Evolutionary conservation across 2,888 invertebrate genomes (phyloP), one percentile per base, ranked within the genome.

Genomic region (Mermis nigrescens): DNA sequence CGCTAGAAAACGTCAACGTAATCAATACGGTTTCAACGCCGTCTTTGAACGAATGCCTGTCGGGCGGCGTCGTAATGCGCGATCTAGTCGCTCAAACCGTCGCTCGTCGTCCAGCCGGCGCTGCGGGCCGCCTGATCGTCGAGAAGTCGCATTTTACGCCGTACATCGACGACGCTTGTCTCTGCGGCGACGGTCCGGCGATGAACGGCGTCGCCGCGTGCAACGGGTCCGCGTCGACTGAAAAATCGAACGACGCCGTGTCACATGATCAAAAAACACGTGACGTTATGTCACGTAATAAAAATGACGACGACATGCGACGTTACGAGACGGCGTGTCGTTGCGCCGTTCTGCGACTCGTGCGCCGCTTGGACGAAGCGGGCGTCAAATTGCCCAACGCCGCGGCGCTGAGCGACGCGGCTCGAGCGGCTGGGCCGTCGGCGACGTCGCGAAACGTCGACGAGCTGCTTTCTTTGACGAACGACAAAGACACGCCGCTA

Each of bases 71-170:
- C 3, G 74, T 74, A 63, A 73, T 77, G 57, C 70, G 73, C 58
- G 77, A 76, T 60, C 69, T 77, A 12, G 76, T 74, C 60, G 75
- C 76, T 1, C 74, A 76, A 59, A 72, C 74, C 26, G 77, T 76
- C 12, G 74, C 76, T 2, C 69, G 75, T 52, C 69, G 77, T 48
- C 65, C 69, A 56, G 65, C 69, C 55, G 72, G 72, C 57, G 69
- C 69, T 7, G 4, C 3, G 4, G 57, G 38, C 7, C 45, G 46
- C 4, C 71, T 73, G 15, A 64, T 67, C 2, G 62, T 73, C 31
- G 74, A 74, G 61, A 61, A 66, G 31, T 70, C 66, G 63, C 51
- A 60, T 4, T 74, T 74, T 73, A 63, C 71, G n/a, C 72, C 73
- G 19, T 70, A 72, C 60, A 54, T 58, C 19, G 60, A 66, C 26